phyloP scores from a whole-genome alignment of 1,140 invertebrate species.

The Cydia amplana region DNA sequence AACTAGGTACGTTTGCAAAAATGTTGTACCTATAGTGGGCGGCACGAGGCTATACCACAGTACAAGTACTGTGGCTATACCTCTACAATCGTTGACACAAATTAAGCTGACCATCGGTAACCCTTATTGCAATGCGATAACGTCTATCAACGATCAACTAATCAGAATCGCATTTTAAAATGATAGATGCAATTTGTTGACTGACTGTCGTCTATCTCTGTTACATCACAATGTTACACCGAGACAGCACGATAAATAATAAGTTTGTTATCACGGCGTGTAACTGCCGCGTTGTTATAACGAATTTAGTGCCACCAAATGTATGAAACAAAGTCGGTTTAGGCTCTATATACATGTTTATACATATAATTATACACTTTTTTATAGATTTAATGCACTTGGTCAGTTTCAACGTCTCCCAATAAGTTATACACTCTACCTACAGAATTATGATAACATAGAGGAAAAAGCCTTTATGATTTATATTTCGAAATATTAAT shows the following conservation, averaged over 20 bases:
- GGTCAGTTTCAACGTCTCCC: not conserved
- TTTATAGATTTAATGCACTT: constrained; percentile 4
- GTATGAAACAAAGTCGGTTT: constrained; percentile 15
- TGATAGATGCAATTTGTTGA: no score
- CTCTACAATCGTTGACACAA: no score
- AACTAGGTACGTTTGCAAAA: no score
- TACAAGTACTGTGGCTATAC: no score
- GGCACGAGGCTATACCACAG: no score
- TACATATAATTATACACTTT: constrained; percentile 21
- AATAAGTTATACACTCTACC: not conserved
- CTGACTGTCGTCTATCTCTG: not conserved
- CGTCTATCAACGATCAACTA: no score
- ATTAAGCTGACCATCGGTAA: no score
- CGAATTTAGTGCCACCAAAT: constrained; percentile 20
- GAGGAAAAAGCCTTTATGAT: no score
- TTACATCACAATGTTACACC: not conserved
- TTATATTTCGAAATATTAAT: no score
- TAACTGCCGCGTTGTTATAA: constrained; percentile 4
- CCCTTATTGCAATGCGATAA: no score
- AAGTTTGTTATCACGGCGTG: constrained; percentile 14
- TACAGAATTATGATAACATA: not conserved
- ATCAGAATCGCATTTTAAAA: no score
- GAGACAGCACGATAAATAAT: not conserved
- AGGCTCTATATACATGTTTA: constrained; percentile 21
- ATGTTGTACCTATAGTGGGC: no score